These are phyloP conservation scores for Zootoca vivipara DNA, from an alignment of 2,113 vertebrate genomes.

Conservation along the genomic window DNA sequence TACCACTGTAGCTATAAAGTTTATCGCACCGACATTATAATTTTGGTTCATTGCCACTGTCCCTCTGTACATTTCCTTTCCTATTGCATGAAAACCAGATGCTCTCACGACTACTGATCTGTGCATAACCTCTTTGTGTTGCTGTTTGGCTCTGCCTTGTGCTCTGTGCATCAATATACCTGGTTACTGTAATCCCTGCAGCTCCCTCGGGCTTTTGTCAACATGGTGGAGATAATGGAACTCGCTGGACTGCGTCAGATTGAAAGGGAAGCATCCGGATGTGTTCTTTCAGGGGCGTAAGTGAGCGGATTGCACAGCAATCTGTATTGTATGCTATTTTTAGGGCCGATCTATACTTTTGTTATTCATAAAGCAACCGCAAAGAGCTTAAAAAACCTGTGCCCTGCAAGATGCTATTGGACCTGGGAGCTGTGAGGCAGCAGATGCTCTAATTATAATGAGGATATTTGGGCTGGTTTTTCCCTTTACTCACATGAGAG, in stretches of 20 bases:
- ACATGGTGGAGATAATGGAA: conserved; percentile 84
- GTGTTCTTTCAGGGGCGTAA: conserved; percentile 76
- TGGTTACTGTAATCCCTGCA: conserved; percentile 65
- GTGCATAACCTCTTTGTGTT: background rate
- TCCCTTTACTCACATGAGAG: background rate
- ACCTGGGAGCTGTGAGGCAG: conserved; percentile 4
- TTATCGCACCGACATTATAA: background rate
- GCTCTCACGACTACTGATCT: conserved; percentile 37
- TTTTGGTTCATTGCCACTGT: conserved; percentile 28
- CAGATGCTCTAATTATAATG: conserved; percentile 15
- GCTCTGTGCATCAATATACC: conserved; percentile 51
- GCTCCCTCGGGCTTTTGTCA: conserved; percentile 88
- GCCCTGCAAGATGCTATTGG: conserved; percentile 7
- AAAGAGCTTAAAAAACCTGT: conserved; percentile 6
- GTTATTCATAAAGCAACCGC: conserved; percentile 14
- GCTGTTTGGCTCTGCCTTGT: conserved; percentile 45
- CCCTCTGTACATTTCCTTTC: background rate
- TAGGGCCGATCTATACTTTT: conserved; percentile 14
- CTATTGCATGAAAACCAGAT: background rate
- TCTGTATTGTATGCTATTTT: conserved; percentile 30
- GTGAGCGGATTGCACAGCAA: conserved; percentile 29
- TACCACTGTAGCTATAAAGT: conserved; percentile 9
- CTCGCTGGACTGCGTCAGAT: conserved; percentile 79
- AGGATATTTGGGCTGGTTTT: conserved; percentile 8
- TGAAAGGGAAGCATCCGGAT: conserved; percentile 73